Evolutionary conservation across 2,888 invertebrate genomes (phyloP).

Genomic region (Cryptus viduatorius): DNA sequence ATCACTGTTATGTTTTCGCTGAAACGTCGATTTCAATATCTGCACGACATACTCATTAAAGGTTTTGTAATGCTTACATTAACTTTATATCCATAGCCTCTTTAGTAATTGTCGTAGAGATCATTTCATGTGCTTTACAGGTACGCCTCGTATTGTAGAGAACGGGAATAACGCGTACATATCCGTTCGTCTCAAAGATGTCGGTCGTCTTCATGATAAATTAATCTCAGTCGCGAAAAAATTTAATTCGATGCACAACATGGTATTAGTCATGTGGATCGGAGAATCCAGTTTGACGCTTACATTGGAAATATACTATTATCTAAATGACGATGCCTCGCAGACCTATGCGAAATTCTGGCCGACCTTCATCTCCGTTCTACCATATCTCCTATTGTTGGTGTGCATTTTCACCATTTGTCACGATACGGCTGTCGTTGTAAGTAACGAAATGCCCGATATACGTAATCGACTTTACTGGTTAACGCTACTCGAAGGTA

Average conservation of each 20-base stretch:
- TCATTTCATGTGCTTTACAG: not conserved
- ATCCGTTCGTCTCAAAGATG: slow-evolving; percentile 16
- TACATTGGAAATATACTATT: not conserved
- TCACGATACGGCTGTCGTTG: not conserved
- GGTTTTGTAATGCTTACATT: not conserved
- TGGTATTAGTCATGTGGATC: slow-evolving; percentile 3
- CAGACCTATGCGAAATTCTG: not conserved
- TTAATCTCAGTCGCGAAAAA: slow-evolving; percentile 1
- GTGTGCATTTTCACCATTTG: not conserved
- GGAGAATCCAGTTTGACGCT: not conserved
- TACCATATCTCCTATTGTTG: not conserved
- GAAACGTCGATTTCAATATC: slow-evolving; percentile 31
- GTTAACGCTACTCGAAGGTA: no score
- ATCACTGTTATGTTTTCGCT: not conserved
- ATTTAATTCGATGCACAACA: slow-evolving; percentile 16
- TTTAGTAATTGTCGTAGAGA: no score
- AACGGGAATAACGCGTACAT: not conserved
- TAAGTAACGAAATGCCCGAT: not conserved
- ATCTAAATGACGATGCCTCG: not conserved
- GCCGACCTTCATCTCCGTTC: not conserved
- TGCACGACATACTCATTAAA: not conserved
- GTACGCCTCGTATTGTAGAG: not conserved
- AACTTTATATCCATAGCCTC: no score
- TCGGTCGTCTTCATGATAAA: slow-evolving; percentile 3
- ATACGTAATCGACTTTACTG: no score